Evolutionary conservation across 2,113 vertebrate species (phyloP).

Genomic region (rabbit (Oryctolagus cuniculus)): DNA sequence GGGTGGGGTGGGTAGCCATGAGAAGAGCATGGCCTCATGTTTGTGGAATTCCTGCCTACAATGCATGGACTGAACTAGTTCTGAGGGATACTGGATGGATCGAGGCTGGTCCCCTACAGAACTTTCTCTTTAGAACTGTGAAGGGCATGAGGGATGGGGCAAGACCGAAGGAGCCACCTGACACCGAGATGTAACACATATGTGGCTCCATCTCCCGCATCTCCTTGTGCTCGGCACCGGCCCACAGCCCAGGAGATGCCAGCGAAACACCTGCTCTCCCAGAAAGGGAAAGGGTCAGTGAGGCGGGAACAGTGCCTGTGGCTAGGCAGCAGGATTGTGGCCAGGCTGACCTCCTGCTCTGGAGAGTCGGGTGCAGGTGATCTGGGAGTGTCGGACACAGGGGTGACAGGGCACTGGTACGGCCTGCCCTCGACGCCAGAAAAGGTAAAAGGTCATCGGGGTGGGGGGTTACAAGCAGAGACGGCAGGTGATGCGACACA

Average conservation of each 20-base stretch:
- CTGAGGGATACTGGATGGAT: neutral
- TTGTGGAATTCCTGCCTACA: neutral
- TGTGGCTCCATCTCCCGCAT: neutral
- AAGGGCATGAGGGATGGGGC: neutral
- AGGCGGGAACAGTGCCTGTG: neutral
- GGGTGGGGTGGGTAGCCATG: neutral
- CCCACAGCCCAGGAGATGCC: neutral
- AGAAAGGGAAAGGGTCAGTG: neutral
- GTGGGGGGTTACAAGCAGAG: neutral
- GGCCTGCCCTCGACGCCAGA: neutral
- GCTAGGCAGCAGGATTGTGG: no score
- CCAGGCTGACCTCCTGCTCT: neutral
- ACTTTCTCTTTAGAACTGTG: slow-evolving; percentile 16
- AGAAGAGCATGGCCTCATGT: neutral
- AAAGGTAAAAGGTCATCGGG: neutral
- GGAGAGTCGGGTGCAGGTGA: neutral
- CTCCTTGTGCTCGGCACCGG: neutral
- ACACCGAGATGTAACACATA: neutral
- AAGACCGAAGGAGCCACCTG: neutral
- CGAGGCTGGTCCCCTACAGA: neutral
- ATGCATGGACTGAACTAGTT: neutral
- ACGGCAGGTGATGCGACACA: neutral
- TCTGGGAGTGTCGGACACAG: neutral
- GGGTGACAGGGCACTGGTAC: neutral
- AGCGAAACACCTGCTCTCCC: neutral